Evolutionary conservation across 2,888 invertebrate species (phyloP), one percentile per base, ranked within the genome.

Genomic region (Pachydiplax longipennis): DNA sequence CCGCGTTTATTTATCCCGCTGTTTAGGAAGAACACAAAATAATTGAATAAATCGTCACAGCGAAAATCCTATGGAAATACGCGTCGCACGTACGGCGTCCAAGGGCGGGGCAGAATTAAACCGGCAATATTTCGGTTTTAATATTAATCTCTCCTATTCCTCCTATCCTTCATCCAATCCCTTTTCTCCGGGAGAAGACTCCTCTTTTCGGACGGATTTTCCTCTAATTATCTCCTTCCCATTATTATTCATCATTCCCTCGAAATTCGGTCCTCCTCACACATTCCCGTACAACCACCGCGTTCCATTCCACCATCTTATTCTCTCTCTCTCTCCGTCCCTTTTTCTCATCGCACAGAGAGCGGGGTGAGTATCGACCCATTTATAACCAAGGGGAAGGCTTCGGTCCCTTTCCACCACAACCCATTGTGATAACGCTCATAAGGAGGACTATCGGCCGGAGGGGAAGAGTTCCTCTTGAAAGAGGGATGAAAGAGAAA

Each of bases 351-450:
- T 61, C 87, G 37, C 37, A 65, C 65, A 58, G 91, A 81, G 82
- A n/a, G 58, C 53, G 40, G 90, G 91, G 80, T 80, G 80, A 83
- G 82, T 83, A 91, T 90, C 91, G 83, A 80, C 87, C 81, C 81
- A 91, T 65, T 80, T 58, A 83, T 80, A 91, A 73, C 61, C 73
- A 81, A 83, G 73, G 83, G 82, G 91, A 48, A 81, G 58, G 91
- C 58, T 61, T 82, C 80, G 44, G 61, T 40, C 35, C 61, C 40
- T 65, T 37, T 87, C 87, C 87, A 37, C 61, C 87, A 35, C 58
- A 58, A 87, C 58, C 87, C 87, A 87, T 87, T 87, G 87, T 87
- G 87, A 87, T 87, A 87, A 87, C 87, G 87, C 87, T 87, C 87
- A 87, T 87, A 87, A 87, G 87, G 40, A 87, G 87, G 87, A 87